Percentiles rank a stretch among this genome's conserved stretches.
Evolutionary conservation across 2,888 invertebrate species (phyloP).

Genomic region (Thysanoteuthis rhombus): DNA sequence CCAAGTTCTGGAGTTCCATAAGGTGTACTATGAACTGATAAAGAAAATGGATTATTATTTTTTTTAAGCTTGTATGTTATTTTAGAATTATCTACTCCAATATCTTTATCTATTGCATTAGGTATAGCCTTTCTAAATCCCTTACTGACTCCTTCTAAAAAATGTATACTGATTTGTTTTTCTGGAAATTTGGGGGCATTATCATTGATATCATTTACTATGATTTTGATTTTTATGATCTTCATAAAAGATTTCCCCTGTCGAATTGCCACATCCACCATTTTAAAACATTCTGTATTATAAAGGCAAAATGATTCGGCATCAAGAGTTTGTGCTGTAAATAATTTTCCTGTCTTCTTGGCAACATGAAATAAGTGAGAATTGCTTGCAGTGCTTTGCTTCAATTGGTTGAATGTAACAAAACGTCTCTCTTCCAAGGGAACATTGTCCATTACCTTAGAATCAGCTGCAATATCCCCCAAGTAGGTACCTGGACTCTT

Average conservation of each 20-base stretch:
- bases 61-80: not conserved
- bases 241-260: not conserved
- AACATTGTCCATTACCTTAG: not conserved
- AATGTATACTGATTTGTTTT: not conserved
- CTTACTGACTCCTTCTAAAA: not conserved
- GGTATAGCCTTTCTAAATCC: not conserved
- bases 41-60: not conserved
- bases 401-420: not conserved
- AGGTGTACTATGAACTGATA: not conserved
- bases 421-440: not conserved
- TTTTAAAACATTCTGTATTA: not conserved
- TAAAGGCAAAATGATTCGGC: not conserved
- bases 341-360: not conserved
- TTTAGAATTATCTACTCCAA: not conserved
- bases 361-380: not conserved
- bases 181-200: not conserved
- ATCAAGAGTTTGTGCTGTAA: not conserved
- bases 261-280: not conserved
- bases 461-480: not conserved
- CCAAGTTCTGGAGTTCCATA: not conserved
- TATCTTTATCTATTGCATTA: not conserved
- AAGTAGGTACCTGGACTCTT: not conserved
- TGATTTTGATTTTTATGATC: not conserved
- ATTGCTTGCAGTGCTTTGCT: not conserved
- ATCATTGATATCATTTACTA: not conserved